Percentiles rank a stretch among this genome's conserved stretches.
Evolutionary conservation across 2,113 vertebrate genomes (phyloP).

Genomic region (Castor canadensis): DNA sequence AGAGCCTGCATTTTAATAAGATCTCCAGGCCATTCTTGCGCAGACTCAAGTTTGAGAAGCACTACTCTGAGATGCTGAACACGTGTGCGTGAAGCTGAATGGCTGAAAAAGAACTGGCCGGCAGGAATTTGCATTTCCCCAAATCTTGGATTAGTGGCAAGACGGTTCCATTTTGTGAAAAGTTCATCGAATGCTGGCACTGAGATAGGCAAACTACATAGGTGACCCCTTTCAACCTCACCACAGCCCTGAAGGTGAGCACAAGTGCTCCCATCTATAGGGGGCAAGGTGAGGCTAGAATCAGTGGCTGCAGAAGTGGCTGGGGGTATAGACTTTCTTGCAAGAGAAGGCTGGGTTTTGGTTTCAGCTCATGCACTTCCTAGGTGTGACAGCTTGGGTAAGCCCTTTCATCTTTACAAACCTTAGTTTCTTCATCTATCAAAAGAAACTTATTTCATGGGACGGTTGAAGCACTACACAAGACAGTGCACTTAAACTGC

Average conservation of each 20-base stretch:
- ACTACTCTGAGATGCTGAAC: neutral
- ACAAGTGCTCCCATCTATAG: neutral
- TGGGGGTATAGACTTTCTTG: neutral
- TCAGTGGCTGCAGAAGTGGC: no score
- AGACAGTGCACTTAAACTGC: neutral
- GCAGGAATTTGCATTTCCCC: neutral
- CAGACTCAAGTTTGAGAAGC: neutral
- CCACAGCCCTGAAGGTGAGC: neutral
- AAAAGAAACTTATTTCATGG: neutral
- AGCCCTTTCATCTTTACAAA: neutral
- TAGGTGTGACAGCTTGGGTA: neutral
- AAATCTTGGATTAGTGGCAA: neutral
- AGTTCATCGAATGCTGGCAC: neutral
- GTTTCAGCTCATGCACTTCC: neutral
- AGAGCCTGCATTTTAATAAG: neutral
- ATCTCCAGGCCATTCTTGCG: neutral
- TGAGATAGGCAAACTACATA: fast-evolving
- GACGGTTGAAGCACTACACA: neutral
- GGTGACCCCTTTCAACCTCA: fast-evolving
- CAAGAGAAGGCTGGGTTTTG: neutral
- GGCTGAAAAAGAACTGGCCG: neutral
- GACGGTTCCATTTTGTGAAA: neutral
- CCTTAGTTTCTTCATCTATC: neutral
- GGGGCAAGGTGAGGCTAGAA: neutral
- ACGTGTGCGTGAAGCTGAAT: neutral